Evolutionary conservation across 1,140 invertebrate genomes (phyloP).

Genomic region (Pogonus chalceus): DNA sequence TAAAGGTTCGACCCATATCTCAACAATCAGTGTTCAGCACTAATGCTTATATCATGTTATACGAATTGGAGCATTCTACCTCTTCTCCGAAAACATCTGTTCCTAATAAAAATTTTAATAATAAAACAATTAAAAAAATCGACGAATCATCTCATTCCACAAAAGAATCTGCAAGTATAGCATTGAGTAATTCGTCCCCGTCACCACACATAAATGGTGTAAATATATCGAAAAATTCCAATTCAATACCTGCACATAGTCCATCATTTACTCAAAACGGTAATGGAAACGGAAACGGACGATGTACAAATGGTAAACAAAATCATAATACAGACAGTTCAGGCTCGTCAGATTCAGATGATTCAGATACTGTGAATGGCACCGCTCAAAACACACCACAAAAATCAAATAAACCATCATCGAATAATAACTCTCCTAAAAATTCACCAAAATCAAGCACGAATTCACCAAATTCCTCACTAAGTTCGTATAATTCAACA

Average conservation of each 20-base stretch:
- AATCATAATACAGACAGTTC: not conserved
- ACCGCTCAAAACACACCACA: not conserved
- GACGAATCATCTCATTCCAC: constrained; percentile 7
- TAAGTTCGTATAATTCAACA: not conserved
- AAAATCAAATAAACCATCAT: not conserved
- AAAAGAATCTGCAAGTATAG: constrained; percentile 18
- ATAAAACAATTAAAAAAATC: constrained; percentile 26
- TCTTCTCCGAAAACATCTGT: constrained; percentile 25
- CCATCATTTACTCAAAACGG: constrained; percentile 2
- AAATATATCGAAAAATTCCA: constrained; percentile 19
- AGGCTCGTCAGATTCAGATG: not conserved
- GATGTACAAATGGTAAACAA: not conserved
- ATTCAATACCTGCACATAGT: constrained; percentile 3
- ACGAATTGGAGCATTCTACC: constrained; percentile 55
- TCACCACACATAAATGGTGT: constrained; percentile 35
- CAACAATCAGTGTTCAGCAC: constrained; percentile 64
- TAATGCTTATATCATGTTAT: constrained; percentile 85
- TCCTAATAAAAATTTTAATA: constrained; percentile 26
- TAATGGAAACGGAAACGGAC: not conserved
- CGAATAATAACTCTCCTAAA: not conserved
- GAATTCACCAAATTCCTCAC: not conserved
- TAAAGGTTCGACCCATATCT: constrained; percentile 59
- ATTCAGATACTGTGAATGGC: not conserved
- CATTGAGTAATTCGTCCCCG: constrained; percentile 28
- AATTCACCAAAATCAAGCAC: not conserved